Evolutionary conservation across 92 coral and sea anemone genomes (phyloP).

Genomic region (Diadumene lineata): DNA sequence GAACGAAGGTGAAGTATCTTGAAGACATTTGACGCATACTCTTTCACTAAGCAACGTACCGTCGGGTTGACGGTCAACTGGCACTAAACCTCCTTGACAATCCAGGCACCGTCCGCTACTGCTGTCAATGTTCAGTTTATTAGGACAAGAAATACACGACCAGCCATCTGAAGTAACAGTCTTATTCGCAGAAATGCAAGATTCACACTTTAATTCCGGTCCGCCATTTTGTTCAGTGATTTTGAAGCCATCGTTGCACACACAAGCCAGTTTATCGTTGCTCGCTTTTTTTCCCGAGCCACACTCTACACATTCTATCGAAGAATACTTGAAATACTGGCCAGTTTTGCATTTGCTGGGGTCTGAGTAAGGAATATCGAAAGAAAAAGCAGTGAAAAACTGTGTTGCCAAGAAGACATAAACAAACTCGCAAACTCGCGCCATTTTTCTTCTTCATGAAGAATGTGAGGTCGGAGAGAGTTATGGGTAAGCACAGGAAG

Average conservation of each 20-base stretch:
- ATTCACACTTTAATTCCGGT: slow-evolving; percentile 38
- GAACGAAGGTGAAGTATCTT: slow-evolving; percentile 53
- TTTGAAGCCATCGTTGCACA: slow-evolving; percentile 69
- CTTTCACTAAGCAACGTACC: slow-evolving; percentile 35
- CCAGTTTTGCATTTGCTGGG: slow-evolving; percentile 52
- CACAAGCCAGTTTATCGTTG: slow-evolving; percentile 55
- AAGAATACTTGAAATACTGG: slow-evolving; percentile 74
- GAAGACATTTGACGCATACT: slow-evolving; percentile 60
- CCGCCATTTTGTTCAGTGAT: slow-evolving; percentile 42
- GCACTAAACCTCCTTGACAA: slow-evolving; percentile 50
- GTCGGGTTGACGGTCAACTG: slow-evolving; percentile 56
- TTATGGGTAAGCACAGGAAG: slow-evolving; percentile 22
- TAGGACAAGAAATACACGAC: slow-evolving; percentile 78
- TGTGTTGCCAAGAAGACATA: slow-evolving; percentile 21
- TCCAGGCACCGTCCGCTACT: slow-evolving; percentile 52
- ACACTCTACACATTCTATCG: slow-evolving; percentile 59
- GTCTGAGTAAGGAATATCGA: slow-evolving; percentile 48
- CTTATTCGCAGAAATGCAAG: slow-evolving; percentile 45
- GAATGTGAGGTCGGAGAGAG: slow-evolving; percentile 1
- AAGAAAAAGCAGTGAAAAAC: slow-evolving; percentile 14
- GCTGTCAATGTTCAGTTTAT: slow-evolving; percentile 52
- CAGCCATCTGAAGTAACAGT: slow-evolving; percentile 79
- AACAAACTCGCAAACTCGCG: slow-evolving; percentile 11
- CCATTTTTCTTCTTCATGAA: slow-evolving; percentile 18
- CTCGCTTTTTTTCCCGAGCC: slow-evolving; percentile 57